These are phyloP conservation scores for Bergia puertoricense DNA, from an alignment of 92 coral and sea anemone genomes.

Conservation along the genomic window DNA sequence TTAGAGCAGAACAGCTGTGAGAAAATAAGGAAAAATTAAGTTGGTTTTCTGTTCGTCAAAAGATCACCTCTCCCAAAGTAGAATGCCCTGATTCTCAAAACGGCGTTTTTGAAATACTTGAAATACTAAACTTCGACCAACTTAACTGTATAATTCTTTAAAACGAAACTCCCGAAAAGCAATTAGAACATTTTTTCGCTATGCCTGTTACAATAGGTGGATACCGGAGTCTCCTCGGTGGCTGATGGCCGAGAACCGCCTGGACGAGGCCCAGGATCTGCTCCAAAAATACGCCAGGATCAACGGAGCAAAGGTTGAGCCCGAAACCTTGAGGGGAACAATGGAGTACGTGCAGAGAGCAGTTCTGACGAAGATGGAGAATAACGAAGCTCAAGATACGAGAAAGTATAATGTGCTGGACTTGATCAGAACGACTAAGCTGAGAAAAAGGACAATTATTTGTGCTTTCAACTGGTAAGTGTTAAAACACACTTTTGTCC, in stretches of 20 bases:
- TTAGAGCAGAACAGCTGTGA: too few relatives aligned
- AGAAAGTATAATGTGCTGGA: slow-evolving; percentile 47
- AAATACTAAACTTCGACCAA: too few relatives aligned
- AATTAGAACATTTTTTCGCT: too few relatives aligned
- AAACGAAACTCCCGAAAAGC: too few relatives aligned
- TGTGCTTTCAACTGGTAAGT: slow-evolving; percentile 76
- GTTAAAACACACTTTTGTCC: too few relatives aligned
- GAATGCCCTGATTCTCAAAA: too few relatives aligned
- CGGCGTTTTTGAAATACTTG: too few relatives aligned
- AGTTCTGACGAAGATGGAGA: slow-evolving; percentile 41
- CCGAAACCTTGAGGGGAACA: slow-evolving; percentile 47
- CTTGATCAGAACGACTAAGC: slow-evolving; percentile 63
- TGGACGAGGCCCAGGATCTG: slow-evolving; percentile 66
- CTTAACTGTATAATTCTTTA: too few relatives aligned
- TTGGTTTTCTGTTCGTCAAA: too few relatives aligned
- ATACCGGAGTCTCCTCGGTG: slow-evolving; percentile 87
- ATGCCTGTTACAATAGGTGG: slow-evolving; percentile 34
- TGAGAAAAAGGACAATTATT: slow-evolving; percentile 69
- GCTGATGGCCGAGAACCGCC: slow-evolving; percentile 76
- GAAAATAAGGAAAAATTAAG: too few relatives aligned
- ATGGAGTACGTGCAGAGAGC: slow-evolving; percentile 62
- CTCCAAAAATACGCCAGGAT: slow-evolving; percentile 62
- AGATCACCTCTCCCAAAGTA: too few relatives aligned
- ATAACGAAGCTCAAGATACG: slow-evolving; percentile 1
- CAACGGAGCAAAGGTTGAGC: slow-evolving; percentile 63